phyloP scores from a whole-genome alignment of 2,888 invertebrate species.

The Hyppa rectilinea region DNA sequence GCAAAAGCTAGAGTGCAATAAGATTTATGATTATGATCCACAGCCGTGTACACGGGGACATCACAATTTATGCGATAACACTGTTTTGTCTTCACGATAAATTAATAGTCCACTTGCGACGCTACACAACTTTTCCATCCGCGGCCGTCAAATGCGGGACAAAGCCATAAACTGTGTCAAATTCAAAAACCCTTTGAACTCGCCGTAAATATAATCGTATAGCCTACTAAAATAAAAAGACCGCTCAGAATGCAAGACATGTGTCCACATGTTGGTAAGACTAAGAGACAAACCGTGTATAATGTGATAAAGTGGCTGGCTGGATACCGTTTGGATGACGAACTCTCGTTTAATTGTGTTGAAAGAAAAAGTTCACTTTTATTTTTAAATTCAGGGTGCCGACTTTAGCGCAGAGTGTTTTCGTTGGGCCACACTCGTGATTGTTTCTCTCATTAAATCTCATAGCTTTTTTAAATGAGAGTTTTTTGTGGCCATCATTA shows the following conservation, averaged over 20 bases:
- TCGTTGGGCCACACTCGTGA: slow-evolving; percentile 64
- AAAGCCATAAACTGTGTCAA: slow-evolving; percentile 87
- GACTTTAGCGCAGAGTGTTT: slow-evolving; percentile 55
- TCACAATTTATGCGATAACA: slow-evolving; percentile 65
- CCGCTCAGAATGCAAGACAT: slow-evolving; percentile 84
- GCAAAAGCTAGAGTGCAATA: slow-evolving; percentile 51
- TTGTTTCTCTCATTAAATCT: slow-evolving; percentile 56
- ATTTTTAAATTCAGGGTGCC: slow-evolving; percentile 69
- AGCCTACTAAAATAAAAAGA: slow-evolving; percentile 85
- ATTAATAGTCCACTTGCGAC: slow-evolving; percentile 68
- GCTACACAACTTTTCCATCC: slow-evolving; percentile 74
- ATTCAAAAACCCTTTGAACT: slow-evolving; percentile 88
- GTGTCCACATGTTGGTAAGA: slow-evolving; percentile 83
- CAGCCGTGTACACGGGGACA: slow-evolving; percentile 54
- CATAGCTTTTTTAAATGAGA: slow-evolving; percentile 19
- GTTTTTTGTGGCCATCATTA: slow-evolving; percentile 15
- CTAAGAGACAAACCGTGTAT: slow-evolving; percentile 85
- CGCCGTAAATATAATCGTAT: slow-evolving; percentile 84
- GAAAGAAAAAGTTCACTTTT: slow-evolving; percentile 68
- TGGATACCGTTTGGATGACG: slow-evolving; percentile 62
- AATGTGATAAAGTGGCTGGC: slow-evolving; percentile 84
- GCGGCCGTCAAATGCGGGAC: slow-evolving; percentile 78
- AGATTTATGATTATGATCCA: slow-evolving; percentile 62
- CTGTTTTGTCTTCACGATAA: slow-evolving; percentile 64
- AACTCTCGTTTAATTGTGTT: slow-evolving; percentile 70